Percentiles rank a stretch among this genome's conserved stretches.
phyloP scores from a whole-genome alignment of 2,113 vertebrate genomes.

The Anolis carolinensis region DNA sequence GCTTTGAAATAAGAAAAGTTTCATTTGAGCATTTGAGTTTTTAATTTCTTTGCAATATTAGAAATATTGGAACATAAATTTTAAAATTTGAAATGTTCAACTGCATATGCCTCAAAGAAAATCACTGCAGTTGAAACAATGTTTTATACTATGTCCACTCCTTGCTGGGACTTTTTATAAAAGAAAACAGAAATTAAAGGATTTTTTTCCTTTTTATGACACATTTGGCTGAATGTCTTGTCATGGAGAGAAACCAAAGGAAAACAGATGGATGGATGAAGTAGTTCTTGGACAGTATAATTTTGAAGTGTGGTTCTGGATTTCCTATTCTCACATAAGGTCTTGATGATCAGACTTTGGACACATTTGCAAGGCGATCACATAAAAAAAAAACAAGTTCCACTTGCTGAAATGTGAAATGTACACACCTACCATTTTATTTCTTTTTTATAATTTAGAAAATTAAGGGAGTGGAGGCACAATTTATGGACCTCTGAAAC shows the following conservation, averaged over 20 bases:
- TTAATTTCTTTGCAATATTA: background rate
- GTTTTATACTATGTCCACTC: background rate
- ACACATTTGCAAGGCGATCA: conserved; percentile 51
- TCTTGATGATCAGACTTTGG: conserved; percentile 25
- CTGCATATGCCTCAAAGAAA: background rate
- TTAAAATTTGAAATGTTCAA: background rate
- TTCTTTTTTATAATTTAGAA: background rate
- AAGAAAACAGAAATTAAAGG: background rate
- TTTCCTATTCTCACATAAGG: conserved; percentile 58
- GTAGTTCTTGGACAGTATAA: conserved; percentile 57
- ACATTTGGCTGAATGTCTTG: conserved; percentile 19
- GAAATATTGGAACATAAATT: background rate
- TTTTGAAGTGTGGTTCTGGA: conserved; percentile 47
- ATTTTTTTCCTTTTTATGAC: background rate
- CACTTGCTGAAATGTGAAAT: conserved; percentile 36
- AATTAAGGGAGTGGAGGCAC: background rate
- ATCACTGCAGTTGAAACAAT: background rate
- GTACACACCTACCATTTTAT: background rate
- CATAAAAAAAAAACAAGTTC: conserved; percentile 30
- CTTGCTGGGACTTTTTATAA: background rate
- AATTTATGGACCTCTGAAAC: background rate
- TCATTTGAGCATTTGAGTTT: background rate
- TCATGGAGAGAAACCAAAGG: conserved; percentile 19
- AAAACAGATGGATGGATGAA: conserved; percentile 67
- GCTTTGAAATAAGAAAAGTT: background rate